Evolutionary conservation across 2,888 invertebrate species (phyloP).

Genomic region (Acheta domesticus): DNA sequence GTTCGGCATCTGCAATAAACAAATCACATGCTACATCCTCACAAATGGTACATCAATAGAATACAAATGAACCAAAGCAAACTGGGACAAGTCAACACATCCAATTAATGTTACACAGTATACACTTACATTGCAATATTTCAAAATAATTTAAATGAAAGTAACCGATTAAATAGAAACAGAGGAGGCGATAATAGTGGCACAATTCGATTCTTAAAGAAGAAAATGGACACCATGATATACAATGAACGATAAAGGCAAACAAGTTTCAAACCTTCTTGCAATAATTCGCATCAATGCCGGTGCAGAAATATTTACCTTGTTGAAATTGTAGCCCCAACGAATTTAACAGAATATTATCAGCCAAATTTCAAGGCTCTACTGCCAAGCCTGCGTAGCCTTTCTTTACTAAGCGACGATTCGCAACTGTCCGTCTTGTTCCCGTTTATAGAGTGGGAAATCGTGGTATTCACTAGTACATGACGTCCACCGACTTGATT

Average conservation of each 20-base stretch:
- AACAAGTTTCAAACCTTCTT: not conserved
- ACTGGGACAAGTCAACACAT: not conserved
- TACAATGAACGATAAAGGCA: not conserved
- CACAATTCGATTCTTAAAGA: not conserved
- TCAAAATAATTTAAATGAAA: no score
- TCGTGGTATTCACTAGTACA: not conserved
- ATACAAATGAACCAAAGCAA: not conserved
- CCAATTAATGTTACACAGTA: not conserved
- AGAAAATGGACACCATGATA: not conserved
- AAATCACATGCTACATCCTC: not conserved
- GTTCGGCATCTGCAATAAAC: slow-evolving; percentile 71
- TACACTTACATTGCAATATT: no score
- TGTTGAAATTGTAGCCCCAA: not conserved
- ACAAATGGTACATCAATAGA: not conserved
- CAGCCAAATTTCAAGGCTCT: not conserved
- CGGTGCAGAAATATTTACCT: not conserved
- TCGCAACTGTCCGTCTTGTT: not conserved
- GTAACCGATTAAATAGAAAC: not conserved
- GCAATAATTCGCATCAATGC: not conserved
- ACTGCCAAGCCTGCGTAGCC: not conserved
- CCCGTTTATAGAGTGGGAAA: not conserved
- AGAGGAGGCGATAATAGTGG: not conserved
- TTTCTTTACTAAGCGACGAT: not conserved
- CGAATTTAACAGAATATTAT: not conserved
- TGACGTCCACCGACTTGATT: not conserved